Evolutionary conservation across 2,113 vertebrate species (phyloP).

Genomic region (Paraplagusia blochii): DNA sequence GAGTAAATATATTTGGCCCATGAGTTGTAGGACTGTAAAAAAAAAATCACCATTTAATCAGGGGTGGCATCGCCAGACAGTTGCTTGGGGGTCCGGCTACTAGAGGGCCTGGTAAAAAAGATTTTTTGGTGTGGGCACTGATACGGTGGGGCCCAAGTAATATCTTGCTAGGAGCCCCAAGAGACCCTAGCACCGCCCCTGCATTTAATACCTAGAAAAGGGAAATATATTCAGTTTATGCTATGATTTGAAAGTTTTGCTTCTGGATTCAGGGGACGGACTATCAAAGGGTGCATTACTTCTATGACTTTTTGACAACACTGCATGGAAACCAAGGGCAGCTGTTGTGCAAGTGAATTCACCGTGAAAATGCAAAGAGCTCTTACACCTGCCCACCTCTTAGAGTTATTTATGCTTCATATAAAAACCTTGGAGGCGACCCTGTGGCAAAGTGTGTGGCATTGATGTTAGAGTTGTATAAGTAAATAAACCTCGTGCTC

Average conservation of each 20-base stretch:
- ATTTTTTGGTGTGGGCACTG: too few species aligned
- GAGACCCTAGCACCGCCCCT: too few species aligned
- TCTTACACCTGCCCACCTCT: constrained; percentile 10
- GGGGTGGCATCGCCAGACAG: too few species aligned
- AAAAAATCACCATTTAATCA: too few species aligned
- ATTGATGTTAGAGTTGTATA: constrained; percentile 26
- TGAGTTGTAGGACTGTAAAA: too few species aligned
- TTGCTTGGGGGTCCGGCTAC: too few species aligned
- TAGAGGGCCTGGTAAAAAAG: too few species aligned
- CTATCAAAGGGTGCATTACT: neutral
- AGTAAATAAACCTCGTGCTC: neutral
- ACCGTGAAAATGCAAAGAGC: constrained; percentile 1
- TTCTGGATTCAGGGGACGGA: constrained; percentile 13
- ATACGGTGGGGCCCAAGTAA: too few species aligned
- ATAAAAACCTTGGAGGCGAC: constrained; percentile 6
- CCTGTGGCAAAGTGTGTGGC: constrained; percentile 1
- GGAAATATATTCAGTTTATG: too few species aligned
- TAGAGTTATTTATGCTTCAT: constrained; percentile 2
- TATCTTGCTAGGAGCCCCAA: too few species aligned
- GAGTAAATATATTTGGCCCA: too few species aligned
- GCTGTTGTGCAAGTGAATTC: constrained; percentile 9
- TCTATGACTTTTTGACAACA: constrained; percentile 3
- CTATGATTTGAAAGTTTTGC: constrained; percentile 5
- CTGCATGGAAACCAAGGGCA: constrained; percentile 3
- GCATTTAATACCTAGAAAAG: too few species aligned